Evolutionary conservation across 1,140 invertebrate genomes (phyloP), one percentile per base, ranked within the genome.

Genomic region (Eriosoma lanigerum): DNA sequence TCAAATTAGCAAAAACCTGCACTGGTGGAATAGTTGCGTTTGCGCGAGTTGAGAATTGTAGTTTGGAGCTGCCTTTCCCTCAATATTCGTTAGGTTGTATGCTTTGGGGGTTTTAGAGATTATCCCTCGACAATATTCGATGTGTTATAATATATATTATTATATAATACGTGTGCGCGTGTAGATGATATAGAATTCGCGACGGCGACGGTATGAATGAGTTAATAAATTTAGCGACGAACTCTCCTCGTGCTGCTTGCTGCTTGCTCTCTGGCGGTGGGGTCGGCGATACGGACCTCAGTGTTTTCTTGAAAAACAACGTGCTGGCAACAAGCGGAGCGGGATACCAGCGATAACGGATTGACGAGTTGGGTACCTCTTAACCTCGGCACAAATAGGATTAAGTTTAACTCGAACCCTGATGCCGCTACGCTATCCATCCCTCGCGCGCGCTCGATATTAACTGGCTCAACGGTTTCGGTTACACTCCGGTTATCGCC

Each of bases 381-480:
- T 78, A 78, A 78, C 75, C 75, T 78, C 54, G n/a, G 75, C 56
- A 58, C 52, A 78, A 78, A 78, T 78, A 78, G 75, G 75, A 78
- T 78, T 78, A 78, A 78, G 75, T 78, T 60, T 60, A 44, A 56
- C 54, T 38, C 8, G 10, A n/a, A 26, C 56, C 75, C 56, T 21
- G n/a, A n/a, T n/a, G n/a, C n/a, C n/a, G n/a, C n/a, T 17, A 12
- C 24, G 19, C 8, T 38, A 38, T n/a, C 24, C 26, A n/a, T 50
- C 19, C 38, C n/a, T 6, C 5, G 1, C 64, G 19, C 21, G 13
- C 17, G 17, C 68, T n/a, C n/a, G n/a, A n/a, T 29, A 72, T 78
- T 78, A 78, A 78, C 75, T 24, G 75, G 75, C 75, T 78, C 75
- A 38, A 62, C 56, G 75, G 75, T 78, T 78, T 78, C 73, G 75